These are phyloP conservation scores for Protosalanx chinensis DNA, from an alignment of 2,797 vertebrate genomes.

Conservation along the genomic window DNA sequence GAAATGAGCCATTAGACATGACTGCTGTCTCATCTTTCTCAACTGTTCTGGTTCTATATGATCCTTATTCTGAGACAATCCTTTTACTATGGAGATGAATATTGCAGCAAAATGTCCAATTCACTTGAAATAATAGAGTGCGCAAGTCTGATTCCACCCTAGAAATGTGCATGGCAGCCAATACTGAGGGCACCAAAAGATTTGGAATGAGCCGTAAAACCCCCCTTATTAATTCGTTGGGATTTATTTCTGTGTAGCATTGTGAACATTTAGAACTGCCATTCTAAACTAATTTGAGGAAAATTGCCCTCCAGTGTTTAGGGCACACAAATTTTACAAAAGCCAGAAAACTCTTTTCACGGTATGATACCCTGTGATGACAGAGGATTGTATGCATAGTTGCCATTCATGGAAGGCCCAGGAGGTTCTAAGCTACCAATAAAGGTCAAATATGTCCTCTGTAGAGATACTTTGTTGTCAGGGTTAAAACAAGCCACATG, in stretches of 20 bases:
- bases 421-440: conserved; percentile 25
- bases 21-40: background rate
- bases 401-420: conserved; percentile 24
- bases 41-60: background rate
- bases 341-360: background rate
- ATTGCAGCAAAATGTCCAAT: background rate
- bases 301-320: background rate
- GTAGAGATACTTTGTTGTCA: conserved; percentile 41
- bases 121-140: conserved; percentile 6
- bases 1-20: conserved; percentile 21
- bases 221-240: conserved; percentile 20
- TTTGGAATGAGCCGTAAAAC: background rate
- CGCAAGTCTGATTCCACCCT: conserved; percentile 11
- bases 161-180: conserved; percentile 9
- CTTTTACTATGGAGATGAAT: background rate
- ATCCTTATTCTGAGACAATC: background rate
- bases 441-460: conserved; percentile 43
- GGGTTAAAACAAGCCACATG: conserved; percentile 52
- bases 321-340: conserved; percentile 5
- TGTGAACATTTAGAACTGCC: background rate
- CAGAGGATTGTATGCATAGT: conserved; percentile 9
- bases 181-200: conserved; percentile 12
- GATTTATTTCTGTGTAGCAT: conserved; percentile 14
- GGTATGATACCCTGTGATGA: conserved; percentile 21
- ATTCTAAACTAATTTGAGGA: conserved; percentile 6